Evolutionary conservation across 64 coral and sea anemone genomes (phyloP), one percentile per base, ranked within the genome.

Genomic region (Dendrophyllia cribrosa): DNA sequence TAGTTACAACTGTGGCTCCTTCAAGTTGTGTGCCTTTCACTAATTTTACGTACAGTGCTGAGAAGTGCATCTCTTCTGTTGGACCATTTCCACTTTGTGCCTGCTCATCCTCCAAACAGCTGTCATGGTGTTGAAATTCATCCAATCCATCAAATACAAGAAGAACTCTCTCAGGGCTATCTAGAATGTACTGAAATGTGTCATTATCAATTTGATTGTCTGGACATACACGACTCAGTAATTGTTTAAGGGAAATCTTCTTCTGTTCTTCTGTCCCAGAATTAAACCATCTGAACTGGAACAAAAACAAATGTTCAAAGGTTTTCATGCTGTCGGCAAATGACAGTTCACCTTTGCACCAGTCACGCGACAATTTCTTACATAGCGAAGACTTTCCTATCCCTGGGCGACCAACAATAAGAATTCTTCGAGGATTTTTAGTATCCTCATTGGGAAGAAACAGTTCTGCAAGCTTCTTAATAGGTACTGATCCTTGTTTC

Each of bases 21-120:
- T 12, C 3, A 12, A 88, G 86, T 8, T 75, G 69, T 49, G 76
- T 24, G 4, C 72, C 72, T 76, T 76, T 59, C 20, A 88, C n/a
- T 47, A 88, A 14, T 76, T 88, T 88, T 9, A 76, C 56, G 62
- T 88, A 88, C 15, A 88, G 70, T 8, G 86, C 86, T 58, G 86
- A 59, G 16, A 76, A 61, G 26, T n/a, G 71, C 86, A 88, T 88
- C n/a, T 43, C 71, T 2, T 88, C 86, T 75, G 86, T 6, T 21
- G 73, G 8, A 44, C 86, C 51, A 49, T 88, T 88, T 71, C 68
- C 51, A 59, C 51, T 10, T 46, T 48, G 23, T 61, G 34, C 44
- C 6, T 20, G 11, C 43, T 61, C 71, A 6, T 88, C 71, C n/a
- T 88, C 56, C 23, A 88, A 21, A 59, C n/a, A 63, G 21, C 44